These are phyloP conservation scores for Thaleichthys pacificus DNA, from an alignment of 2,797 vertebrate species.

Conservation along the genomic window DNA sequence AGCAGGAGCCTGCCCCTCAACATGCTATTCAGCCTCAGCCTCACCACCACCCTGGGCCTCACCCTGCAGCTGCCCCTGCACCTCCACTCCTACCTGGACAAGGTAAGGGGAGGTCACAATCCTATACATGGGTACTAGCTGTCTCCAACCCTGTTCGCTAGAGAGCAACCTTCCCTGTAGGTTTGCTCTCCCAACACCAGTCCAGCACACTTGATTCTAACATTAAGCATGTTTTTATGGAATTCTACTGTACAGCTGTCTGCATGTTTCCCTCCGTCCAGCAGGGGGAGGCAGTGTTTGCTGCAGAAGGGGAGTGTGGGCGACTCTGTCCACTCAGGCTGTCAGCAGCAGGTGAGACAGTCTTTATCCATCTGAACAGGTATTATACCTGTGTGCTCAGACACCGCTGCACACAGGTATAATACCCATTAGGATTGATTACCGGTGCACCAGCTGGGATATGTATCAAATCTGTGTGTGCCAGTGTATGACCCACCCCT, in stretches of 20 bases:
- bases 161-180: too few relatives aligned
- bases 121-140: background rate
- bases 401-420: too few relatives aligned
- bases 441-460: too few relatives aligned
- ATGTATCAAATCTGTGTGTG: background rate
- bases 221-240: background rate
- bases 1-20: constrained; percentile 76
- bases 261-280: constrained; percentile 40
- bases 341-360: constrained; percentile 83
- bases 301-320: constrained; percentile 83
- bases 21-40: constrained; percentile 78
- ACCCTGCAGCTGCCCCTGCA: constrained; percentile 85
- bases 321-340: constrained; percentile 84
- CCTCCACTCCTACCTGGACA: constrained; percentile 74
- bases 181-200: too few relatives aligned
- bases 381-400: background rate
- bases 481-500: too few relatives aligned
- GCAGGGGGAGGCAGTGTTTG: constrained; percentile 82
- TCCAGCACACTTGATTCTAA: too few relatives aligned
- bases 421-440: too few relatives aligned
- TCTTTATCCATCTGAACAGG: too few relatives aligned
- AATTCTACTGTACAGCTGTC: background rate
- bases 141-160: background rate
- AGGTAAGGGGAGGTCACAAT: constrained; percentile 70
- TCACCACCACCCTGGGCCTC: constrained; percentile 83